phyloP scores from a whole-genome alignment of 2,113 vertebrate genomes.

The Pavo muticus region DNA sequence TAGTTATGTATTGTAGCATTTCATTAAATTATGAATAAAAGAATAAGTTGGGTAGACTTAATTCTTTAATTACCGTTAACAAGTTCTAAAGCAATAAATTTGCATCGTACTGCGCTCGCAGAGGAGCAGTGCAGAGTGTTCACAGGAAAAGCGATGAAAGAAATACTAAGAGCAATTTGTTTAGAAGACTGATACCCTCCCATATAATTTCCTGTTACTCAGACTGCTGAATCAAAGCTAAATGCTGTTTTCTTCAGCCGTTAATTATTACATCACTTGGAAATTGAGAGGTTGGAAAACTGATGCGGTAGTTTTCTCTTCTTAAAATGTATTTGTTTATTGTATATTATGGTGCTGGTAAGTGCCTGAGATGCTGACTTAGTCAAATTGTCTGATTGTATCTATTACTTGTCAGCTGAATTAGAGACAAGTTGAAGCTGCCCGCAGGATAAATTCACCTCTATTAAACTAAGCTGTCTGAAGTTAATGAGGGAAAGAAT shows the following conservation, averaged over 20 bases:
- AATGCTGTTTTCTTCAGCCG: background rate
- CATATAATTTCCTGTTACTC: background rate
- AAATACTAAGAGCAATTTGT: background rate
- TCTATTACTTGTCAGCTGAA: background rate
- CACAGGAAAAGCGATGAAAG: background rate
- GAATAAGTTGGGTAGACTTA: background rate
- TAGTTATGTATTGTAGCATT: background rate
- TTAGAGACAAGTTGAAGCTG: background rate
- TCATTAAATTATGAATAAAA: background rate
- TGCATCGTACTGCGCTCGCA: background rate
- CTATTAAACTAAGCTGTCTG: background rate
- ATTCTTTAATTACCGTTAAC: background rate
- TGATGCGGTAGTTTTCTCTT: background rate
- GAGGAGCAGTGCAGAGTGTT: background rate
- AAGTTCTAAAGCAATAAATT: background rate
- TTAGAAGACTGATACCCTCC: background rate
- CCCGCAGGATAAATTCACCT: background rate
- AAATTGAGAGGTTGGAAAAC: background rate
- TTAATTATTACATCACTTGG: background rate
- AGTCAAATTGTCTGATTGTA: background rate
- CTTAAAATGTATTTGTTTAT: background rate
- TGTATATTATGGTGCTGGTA: background rate
- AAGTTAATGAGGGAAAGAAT: background rate
- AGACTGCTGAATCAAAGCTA: conserved; percentile 1
- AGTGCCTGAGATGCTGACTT: background rate